Conservation (phyloP, 2,797 vertebrate genomes). For the Channa striata region DNA sequence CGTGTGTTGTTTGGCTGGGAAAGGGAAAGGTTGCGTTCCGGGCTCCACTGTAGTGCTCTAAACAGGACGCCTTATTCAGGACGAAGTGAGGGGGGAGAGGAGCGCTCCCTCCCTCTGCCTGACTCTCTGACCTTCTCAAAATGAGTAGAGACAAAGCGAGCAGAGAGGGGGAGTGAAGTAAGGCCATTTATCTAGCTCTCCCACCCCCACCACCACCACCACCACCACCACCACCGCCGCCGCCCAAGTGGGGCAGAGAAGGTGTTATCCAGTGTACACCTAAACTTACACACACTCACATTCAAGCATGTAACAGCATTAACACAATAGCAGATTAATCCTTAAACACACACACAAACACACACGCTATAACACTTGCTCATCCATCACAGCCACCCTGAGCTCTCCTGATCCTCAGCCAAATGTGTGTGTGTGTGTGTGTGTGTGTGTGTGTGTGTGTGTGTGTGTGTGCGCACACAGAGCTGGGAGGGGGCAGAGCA, state of each 20-base stretch:
- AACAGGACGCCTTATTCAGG: slow-evolving; percentile 74
- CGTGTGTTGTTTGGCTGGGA: slow-evolving; percentile 13
- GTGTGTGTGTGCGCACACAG: background rate
- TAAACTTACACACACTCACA: slow-evolving; percentile 6
- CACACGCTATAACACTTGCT: background rate
- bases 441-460: slow-evolving; percentile 18
- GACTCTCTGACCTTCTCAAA: slow-evolving; percentile 74
- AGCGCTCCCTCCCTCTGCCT: slow-evolving; percentile 41
- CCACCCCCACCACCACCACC: slow-evolving; percentile 17
- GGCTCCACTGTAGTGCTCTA: slow-evolving; percentile 43
- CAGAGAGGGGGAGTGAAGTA: slow-evolving; percentile 52
- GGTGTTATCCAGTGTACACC: slow-evolving; percentile 26
- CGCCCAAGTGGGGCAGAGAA: slow-evolving; percentile 64
- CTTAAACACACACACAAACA: slow-evolving; percentile 5
- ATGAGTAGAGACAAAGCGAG: slow-evolving; percentile 53
- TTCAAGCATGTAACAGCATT: background rate
- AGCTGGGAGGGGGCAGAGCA: slow-evolving; percentile 17
- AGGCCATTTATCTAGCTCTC: slow-evolving; percentile 72
- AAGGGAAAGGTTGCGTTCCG: slow-evolving; percentile 33
- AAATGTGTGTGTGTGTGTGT: slow-evolving; percentile 27
- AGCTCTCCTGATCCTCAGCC: slow-evolving; percentile 35
- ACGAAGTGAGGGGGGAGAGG: slow-evolving; percentile 48
- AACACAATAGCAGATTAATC: slow-evolving; percentile 13
- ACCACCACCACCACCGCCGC: slow-evolving; percentile 24
- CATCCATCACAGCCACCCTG: slow-evolving; percentile 51